Percentiles rank a stretch among this genome's conserved stretches.
These are phyloP conservation scores for Malurus cyaneus DNA, from an alignment of 2,113 vertebrate genomes.

Conservation along the genomic window DNA sequence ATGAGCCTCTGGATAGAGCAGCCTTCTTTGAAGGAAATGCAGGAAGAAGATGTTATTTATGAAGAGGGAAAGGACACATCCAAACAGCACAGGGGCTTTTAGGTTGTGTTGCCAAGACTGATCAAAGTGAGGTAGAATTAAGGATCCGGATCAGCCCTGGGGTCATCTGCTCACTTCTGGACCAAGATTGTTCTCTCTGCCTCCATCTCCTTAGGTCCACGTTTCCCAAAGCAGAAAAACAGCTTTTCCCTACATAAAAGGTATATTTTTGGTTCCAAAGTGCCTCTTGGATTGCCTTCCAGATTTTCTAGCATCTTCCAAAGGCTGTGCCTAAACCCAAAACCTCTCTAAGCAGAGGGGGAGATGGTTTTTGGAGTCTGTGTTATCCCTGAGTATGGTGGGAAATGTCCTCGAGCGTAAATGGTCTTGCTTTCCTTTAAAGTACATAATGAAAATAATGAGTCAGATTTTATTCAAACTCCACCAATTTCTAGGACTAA, in stretches of 20 bases:
- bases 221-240: slow-evolving; percentile 1
- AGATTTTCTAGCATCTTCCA: not conserved
- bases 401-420: not conserved
- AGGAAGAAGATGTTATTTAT: not conserved
- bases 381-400: not conserved
- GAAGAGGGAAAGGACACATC: not conserved
- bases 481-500: not conserved
- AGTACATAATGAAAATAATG: not conserved
- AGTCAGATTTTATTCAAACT: not conserved
- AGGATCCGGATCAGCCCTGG: not conserved
- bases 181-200: not conserved
- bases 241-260: not conserved
- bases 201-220: not conserved
- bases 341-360: not conserved
- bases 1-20: not conserved
- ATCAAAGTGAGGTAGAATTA: not conserved
- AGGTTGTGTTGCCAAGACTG: not conserved
- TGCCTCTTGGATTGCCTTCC: not conserved
- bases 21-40: accelerated
- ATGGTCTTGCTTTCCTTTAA: not conserved
- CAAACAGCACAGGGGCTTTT: not conserved
- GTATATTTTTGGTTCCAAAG: not conserved
- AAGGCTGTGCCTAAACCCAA: not conserved
- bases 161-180: not conserved
- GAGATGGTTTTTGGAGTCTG: not conserved